Base-by-base conservation (phyloP, 2,113 vertebrate species). In the Pica pica region DNA sequence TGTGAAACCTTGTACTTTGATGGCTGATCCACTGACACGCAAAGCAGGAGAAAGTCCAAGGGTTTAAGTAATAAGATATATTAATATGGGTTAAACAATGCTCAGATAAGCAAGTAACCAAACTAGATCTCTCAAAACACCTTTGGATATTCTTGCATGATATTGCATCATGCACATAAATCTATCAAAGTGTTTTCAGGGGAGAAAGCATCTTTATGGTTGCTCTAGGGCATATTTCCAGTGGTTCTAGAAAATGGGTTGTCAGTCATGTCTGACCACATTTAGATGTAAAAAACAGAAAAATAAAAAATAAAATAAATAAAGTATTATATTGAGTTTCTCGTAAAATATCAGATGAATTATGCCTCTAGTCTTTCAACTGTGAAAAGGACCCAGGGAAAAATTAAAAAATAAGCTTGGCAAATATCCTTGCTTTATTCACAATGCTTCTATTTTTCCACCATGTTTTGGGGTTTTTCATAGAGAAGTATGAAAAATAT, bases 21-120 rank as follows among this genome's bases (percentile, higher is more conserved):
- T 15, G 16, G 18, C 15, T 81, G 69, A 81, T 68, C 21, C 27
- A 39, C 3, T 57, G 39, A 15, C 0, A 0, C 49, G 39, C 50
- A 64, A 81, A 81, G 23, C 21, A 68, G 35, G 21, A 81, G 16
- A 41, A 71, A 59, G 14, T 73, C 42, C 33, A 56, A 13, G 39
- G 23, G 16, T 56, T 26, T 42, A 30, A 78, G 14, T n/a, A 65
- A 60, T 27, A 56, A 47, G 20, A 13, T 64, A 30, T 14, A 9
- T 53, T 53, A 39, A 21, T 14, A 10, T 37, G 30, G 49, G 39
- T 68, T 84, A 52, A 84, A 35, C 19, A 77, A 41, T 18, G 7
- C 9, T 79, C 41, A 83, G 49, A 31, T 49, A 69, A 89, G 8
- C 2, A 64, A 33, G 16, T 42, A 64, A 71, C 33, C 30, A 83